Conservation (phyloP, 2,888 invertebrate genomes). For the Drosophila picticornis region DNA sequence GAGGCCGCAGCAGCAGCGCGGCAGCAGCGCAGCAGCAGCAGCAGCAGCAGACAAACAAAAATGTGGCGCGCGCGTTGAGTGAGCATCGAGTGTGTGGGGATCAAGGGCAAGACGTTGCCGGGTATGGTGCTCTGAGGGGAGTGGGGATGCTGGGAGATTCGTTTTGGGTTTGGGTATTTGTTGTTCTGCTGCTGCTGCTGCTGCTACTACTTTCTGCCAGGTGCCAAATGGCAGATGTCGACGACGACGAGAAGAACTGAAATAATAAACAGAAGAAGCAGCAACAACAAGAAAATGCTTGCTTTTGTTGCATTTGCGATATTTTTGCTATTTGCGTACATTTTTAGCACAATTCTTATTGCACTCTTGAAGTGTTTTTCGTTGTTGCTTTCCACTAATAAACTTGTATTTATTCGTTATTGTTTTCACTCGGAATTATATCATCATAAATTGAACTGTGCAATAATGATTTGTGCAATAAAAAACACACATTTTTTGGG, state of each 20-base stretch:
- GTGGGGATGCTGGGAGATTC: not conserved
- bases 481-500: constrained; percentile 23
- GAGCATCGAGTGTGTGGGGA: constrained; percentile 9
- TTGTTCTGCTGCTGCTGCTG: constrained; percentile 7
- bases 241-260: constrained; percentile 19
- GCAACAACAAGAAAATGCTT: constrained; percentile 22
- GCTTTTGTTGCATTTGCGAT: constrained; percentile 34
- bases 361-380: constrained; percentile 56
- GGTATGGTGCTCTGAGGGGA: not conserved
- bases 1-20: constrained; percentile 36
- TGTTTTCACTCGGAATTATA: constrained; percentile 46
- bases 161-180: not conserved
- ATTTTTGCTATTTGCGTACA: constrained; percentile 69
- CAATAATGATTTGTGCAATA: constrained; percentile 34
- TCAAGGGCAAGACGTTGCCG: constrained; percentile 2
- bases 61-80: constrained; percentile 31
- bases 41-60: constrained; percentile 16
- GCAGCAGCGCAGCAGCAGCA: constrained; percentile 10
- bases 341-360: constrained; percentile 76
- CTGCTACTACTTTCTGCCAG: constrained; percentile 49
- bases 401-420: constrained; percentile 18
- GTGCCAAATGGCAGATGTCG: constrained; percentile 67
- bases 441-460: constrained; percentile 41
- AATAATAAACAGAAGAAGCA: constrained; percentile 26
- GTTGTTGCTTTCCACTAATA: constrained; percentile 17